Evolutionary conservation across 2,113 vertebrate species (phyloP).

Genomic region (Ammodramus savannarum): DNA sequence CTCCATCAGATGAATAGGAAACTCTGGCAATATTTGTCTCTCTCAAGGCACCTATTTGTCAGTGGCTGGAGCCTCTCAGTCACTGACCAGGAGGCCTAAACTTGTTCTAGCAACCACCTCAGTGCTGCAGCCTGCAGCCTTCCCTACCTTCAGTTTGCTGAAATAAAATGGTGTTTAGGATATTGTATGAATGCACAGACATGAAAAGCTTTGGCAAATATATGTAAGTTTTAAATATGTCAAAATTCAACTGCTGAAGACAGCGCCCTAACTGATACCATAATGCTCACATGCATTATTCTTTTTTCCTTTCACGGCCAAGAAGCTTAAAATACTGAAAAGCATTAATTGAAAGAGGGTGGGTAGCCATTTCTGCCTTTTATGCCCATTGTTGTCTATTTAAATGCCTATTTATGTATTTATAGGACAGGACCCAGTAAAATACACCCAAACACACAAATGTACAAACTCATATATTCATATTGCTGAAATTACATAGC

Average conservation of each 20-base stretch:
- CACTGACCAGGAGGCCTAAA: neutral
- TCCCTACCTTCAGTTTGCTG: neutral
- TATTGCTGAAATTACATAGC: neutral
- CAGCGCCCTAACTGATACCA: neutral
- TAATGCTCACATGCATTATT: neutral
- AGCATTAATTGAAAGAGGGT: neutral
- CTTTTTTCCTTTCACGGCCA: neutral
- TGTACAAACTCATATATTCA: neutral
- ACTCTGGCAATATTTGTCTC: neutral
- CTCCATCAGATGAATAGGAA: neutral
- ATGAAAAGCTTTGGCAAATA: neutral
- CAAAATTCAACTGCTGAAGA: neutral
- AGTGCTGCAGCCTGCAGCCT: neutral
- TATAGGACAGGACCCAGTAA: neutral
- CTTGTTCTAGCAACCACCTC: neutral
- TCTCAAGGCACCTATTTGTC: neutral
- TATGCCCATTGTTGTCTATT: neutral
- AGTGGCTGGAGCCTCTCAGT: neutral
- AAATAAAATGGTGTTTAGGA: neutral
- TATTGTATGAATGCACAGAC: neutral
- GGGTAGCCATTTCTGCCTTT: neutral
- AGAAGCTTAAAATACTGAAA: neutral
- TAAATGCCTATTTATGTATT: neutral
- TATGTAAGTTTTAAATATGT: conserved; percentile 17
- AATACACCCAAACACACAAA: neutral